phyloP scores from a whole-genome alignment of 2,113 vertebrate genomes.

The Gymnobelideus leadbeateri region DNA sequence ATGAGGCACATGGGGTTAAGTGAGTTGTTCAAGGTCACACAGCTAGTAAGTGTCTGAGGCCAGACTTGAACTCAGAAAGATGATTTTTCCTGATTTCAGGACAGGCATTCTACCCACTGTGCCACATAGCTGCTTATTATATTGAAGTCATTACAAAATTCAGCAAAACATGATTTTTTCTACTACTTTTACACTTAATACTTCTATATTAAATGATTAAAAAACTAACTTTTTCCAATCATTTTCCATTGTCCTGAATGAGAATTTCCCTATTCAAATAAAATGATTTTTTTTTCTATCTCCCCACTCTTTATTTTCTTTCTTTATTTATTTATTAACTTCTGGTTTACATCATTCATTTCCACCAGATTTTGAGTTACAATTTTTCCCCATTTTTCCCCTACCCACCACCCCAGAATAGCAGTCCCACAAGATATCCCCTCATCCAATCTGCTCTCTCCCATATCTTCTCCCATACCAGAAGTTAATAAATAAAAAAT shows the following conservation, averaged over 20 bases:
- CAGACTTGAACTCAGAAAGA: neutral
- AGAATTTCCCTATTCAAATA: constrained; percentile 10
- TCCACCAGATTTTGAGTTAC: too few species aligned
- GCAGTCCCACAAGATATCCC: too few species aligned
- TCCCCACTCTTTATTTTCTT: neutral
- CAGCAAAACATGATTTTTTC: fast-evolving
- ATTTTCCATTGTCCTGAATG: neutral
- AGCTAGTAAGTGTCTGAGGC: neutral
- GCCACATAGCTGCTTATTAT: neutral
- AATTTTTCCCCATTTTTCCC: too few species aligned
- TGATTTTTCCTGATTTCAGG: neutral
- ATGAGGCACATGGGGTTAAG: neutral
- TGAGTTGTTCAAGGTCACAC: neutral
- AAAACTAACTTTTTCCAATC: constrained; percentile 50
- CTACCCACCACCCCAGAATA: too few species aligned
- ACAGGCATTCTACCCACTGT: neutral
- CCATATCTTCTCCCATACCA: too few species aligned
- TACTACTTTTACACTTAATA: neutral
- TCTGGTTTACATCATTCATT: too few species aligned
- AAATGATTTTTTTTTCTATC: constrained; percentile 7
- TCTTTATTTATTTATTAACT: too few species aligned
- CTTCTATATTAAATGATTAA: neutral
- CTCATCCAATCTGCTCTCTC: too few species aligned
- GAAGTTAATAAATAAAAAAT: too few species aligned
- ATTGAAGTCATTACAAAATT: neutral